Conservation (phyloP, 2,113 vertebrate genomes). For the Erythrocercus mccallii region DNA sequence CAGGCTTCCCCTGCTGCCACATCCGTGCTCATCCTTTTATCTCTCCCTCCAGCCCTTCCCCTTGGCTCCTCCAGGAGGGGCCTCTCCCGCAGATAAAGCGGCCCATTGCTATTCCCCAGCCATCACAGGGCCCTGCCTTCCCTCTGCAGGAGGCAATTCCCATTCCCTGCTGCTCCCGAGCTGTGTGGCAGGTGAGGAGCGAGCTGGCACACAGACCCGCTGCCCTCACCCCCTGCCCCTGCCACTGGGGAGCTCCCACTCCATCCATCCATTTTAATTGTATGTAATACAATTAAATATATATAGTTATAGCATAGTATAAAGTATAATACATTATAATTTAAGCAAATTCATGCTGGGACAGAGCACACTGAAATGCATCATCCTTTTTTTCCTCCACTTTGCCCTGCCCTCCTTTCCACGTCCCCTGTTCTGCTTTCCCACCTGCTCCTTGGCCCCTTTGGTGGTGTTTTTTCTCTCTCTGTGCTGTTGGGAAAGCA, state of each 20-base stretch:
- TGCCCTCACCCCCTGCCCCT: background rate
- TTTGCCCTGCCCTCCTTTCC: background rate
- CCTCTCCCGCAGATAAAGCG: background rate
- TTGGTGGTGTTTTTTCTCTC: background rate
- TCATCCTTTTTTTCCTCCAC: background rate
- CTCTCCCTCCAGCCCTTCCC: background rate
- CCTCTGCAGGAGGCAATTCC: constrained; percentile 10
- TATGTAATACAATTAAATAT: no score
- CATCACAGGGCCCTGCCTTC: background rate
- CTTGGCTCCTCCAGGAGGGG: background rate
- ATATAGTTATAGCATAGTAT: no score
- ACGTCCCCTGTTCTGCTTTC: background rate
- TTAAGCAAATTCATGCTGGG: background rate
- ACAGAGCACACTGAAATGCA: background rate
- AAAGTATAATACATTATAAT: background rate
- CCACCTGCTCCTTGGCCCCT: background rate
- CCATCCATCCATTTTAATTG: no score
- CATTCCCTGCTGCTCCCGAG: background rate
- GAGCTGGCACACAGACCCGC: background rate
- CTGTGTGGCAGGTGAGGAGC: background rate
- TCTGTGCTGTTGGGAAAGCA: constrained; percentile 38
- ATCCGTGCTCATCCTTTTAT: background rate
- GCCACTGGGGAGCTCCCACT: background rate
- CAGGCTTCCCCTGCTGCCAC: background rate
- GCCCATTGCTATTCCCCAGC: background rate